Base-by-base conservation (phyloP, 1,140 invertebrate genomes). In the Pseudomyrmex cubaensis region DNA sequence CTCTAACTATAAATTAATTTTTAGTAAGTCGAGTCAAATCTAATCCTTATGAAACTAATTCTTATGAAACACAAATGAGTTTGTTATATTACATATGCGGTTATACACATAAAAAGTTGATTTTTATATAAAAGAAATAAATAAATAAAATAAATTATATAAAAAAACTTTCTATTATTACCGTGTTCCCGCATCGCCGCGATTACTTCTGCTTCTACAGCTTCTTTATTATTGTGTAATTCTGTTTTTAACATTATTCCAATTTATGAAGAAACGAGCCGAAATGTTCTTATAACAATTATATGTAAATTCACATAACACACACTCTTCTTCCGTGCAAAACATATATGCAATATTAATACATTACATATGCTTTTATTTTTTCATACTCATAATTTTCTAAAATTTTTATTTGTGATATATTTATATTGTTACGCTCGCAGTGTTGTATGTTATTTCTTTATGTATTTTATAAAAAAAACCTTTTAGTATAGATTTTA, bases 181-280 rank as follows among this genome's bases (percentile, higher is more conserved):
- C 86, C 85, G 15, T 74, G 20, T 20, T 63, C 50, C 12, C 64
- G 57, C 57, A 87, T 54, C 10, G 59, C 46, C 69, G 57, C 50
- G 25, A 85, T 82, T 12, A 87, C 64, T 50, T 85, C 44, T 15
- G n/a, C 44, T 46, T 87, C 82, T 12, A 85, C 56, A 13, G 2
- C 1, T 22, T 67, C 1, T 22, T 67, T 15, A 46, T 25, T 50
- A 50, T 54, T 8, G 54, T 62, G 59, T 22, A 10, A 46, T 5
- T 64, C 17, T 59, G 20, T 10, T 0, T 44, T 62, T 35, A n/a
- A 56, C 35, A 59, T 35, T 80, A 10, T 61, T 35, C 2, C n/a
- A 48, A 12, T 25, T 50, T 59, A 4, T 3, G n/a, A n/a, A 17
- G 35, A 35, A 35, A 35, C 35, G 35, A 0, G 5, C 35, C 35